phyloP scores from a whole-genome alignment of 2,797 vertebrate genomes.

The Nyctalus aviator region DNA sequence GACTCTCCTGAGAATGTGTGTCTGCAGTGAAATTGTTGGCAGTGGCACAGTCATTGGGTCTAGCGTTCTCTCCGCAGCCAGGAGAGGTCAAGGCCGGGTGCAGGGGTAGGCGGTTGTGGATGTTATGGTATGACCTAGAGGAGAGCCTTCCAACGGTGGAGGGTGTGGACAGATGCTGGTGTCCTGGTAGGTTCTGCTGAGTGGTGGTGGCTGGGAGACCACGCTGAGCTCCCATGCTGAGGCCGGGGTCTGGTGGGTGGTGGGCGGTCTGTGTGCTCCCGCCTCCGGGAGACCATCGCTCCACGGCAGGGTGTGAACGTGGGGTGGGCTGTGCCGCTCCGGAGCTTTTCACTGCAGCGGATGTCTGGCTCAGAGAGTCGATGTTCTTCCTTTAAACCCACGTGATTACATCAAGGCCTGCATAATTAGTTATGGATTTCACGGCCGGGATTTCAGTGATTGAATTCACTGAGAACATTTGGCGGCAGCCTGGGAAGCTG shows the following conservation, averaged over 20 bases:
- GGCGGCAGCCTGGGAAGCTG: neutral
- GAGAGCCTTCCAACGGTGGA: neutral
- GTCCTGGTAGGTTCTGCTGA: neutral
- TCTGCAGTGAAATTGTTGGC: neutral
- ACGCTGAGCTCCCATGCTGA: neutral
- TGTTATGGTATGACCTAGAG: accelerated
- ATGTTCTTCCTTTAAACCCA: neutral
- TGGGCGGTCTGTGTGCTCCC: neutral
- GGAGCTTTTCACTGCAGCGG: neutral
- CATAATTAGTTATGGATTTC: conserved; percentile 54
- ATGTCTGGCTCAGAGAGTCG: neutral
- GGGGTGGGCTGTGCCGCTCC: neutral
- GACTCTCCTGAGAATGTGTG: no score
- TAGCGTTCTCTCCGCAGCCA: neutral
- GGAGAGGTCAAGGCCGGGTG: neutral
- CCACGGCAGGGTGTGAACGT: neutral
- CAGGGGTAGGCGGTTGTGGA: neutral
- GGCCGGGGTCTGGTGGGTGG: neutral
- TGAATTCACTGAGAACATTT: neutral
- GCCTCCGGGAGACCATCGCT: neutral
- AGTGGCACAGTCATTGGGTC: accelerated
- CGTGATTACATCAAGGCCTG: neutral
- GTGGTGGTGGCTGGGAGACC: neutral
- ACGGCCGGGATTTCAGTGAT: neutral
- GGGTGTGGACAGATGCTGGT: neutral